Percentiles rank a stretch among this genome's conserved stretches.
Evolutionary conservation across 92 coral and sea anemone genomes (phyloP).

Genomic region (Muricea muricata): DNA sequence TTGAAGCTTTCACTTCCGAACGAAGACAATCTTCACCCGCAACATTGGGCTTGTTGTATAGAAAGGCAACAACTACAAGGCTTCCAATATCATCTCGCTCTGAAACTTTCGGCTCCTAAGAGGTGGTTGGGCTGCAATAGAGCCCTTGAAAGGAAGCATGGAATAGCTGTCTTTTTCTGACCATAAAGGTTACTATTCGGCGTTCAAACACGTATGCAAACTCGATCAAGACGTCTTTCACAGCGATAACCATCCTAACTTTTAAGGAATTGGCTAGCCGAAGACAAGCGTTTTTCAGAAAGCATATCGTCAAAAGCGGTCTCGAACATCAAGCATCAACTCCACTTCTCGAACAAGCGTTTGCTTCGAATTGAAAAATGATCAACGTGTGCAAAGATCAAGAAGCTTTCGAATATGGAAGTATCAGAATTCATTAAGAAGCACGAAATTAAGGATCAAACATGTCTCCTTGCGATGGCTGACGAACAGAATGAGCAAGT

Average conservation of each 20-base stretch:
- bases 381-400: background rate
- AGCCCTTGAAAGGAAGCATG: slow-evolving; percentile 15
- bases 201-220: background rate
- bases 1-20: background rate
- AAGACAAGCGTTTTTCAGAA: background rate
- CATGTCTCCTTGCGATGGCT: background rate
- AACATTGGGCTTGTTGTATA: slow-evolving; percentile 4
- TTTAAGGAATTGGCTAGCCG: background rate
- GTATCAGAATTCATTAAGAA: background rate
- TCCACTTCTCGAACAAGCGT: background rate
- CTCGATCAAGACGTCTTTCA: background rate
- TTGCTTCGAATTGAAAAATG: background rate
- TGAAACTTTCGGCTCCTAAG: slow-evolving; percentile 3
- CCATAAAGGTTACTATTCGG: slow-evolving; percentile 10
- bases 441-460: background rate
- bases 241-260: background rate
- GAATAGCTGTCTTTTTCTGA: background rate
- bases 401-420: background rate
- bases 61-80: background rate
- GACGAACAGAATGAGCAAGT: background rate
- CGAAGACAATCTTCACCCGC: background rate
- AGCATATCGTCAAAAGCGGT: background rate
- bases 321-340: background rate
- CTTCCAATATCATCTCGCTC: background rate
- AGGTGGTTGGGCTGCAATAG: background rate